Conservation (phyloP, 2,113 vertebrate genomes). For the Trematomus loennbergii region DNA sequence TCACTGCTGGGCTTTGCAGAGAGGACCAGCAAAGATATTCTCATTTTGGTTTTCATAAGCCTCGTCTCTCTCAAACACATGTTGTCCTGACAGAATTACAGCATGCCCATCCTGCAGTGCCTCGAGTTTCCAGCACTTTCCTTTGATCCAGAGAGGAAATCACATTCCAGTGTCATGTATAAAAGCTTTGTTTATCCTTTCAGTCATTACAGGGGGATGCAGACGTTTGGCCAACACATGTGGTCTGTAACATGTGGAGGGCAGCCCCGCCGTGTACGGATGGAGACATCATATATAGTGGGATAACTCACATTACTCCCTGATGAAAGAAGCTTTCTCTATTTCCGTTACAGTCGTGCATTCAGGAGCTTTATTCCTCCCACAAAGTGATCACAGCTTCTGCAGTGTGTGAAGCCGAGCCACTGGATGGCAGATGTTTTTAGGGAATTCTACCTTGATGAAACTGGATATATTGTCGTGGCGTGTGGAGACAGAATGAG, state of each 20-base stretch:
- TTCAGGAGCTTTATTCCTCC: constrained; percentile 40
- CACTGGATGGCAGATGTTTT: constrained; percentile 60
- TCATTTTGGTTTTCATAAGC: constrained; percentile 29
- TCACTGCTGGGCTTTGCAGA: constrained; percentile 12
- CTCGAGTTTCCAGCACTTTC: constrained; percentile 25
- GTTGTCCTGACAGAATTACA: constrained; percentile 39
- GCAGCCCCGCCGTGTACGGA: constrained; percentile 39
- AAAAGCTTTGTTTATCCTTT: constrained; percentile 66
- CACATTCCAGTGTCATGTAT: constrained; percentile 51
- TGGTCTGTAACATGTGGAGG: constrained; percentile 66
- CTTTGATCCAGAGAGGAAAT: constrained; percentile 58
- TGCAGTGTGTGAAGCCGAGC: constrained; percentile 37
- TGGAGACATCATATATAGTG: constrained; percentile 21
- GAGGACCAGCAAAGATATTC: constrained; percentile 23
- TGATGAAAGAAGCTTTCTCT: constrained; percentile 57
- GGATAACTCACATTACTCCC: constrained; percentile 36
- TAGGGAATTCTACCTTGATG: constrained; percentile 38
- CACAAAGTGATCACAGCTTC: constrained; percentile 53
- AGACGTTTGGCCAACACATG: constrained; percentile 55
- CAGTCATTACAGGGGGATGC: constrained; percentile 38
- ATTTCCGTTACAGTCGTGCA: constrained; percentile 46
- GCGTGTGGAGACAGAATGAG: constrained; percentile 38
- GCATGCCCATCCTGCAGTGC: constrained; percentile 41
- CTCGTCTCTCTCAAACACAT: constrained; percentile 40
- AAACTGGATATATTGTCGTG: constrained; percentile 31